Conservation (phyloP, 2,888 invertebrate species). For the Parapristionchus giblindavisi region DNA sequence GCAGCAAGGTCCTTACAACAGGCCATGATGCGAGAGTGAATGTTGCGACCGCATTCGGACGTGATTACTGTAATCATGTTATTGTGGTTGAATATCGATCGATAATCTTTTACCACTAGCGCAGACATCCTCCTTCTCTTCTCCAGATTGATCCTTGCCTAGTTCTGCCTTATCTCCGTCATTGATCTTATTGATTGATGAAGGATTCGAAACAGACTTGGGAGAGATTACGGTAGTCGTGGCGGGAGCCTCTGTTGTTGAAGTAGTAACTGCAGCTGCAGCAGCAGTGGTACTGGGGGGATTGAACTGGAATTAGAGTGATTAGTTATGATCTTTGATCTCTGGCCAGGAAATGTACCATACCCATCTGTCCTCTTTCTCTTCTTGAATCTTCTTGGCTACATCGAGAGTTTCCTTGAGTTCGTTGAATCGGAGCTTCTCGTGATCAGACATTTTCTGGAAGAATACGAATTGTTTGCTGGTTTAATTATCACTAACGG, state of each 20-base stretch:
- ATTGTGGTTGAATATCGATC: not conserved
- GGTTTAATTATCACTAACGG: not conserved
- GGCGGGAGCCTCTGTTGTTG: not conserved
- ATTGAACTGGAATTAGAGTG: too few species aligned
- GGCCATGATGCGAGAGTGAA: slow-evolving; percentile 44
- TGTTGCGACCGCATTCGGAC: slow-evolving; percentile 41
- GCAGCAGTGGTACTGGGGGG: not conserved
- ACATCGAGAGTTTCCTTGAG: slow-evolving; percentile 51
- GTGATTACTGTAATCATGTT: slow-evolving; percentile 22
- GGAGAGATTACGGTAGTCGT: slow-evolving; percentile 21
- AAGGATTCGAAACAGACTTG: too few species aligned
- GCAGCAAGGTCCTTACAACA: slow-evolving; percentile 45
- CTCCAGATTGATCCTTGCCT: slow-evolving; percentile 6
- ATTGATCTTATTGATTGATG: slow-evolving; percentile 5
- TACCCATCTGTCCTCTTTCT: slow-evolving; percentile 22
- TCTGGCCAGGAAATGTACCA: too few species aligned
- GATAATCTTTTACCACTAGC: not conserved
- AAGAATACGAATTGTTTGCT: slow-evolving; percentile 14
- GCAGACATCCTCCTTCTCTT: slow-evolving; percentile 8
- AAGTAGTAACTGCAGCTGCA: not conserved
- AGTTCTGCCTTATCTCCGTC: slow-evolving; percentile 18
- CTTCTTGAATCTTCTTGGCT: slow-evolving; percentile 17
- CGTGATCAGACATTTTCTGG: slow-evolving; percentile 54
- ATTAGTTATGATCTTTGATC: not conserved
- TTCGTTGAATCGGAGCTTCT: slow-evolving; percentile 47